Conservation (phyloP, 1,140 invertebrate species). For the Archegozetes longisetosus region DNA sequence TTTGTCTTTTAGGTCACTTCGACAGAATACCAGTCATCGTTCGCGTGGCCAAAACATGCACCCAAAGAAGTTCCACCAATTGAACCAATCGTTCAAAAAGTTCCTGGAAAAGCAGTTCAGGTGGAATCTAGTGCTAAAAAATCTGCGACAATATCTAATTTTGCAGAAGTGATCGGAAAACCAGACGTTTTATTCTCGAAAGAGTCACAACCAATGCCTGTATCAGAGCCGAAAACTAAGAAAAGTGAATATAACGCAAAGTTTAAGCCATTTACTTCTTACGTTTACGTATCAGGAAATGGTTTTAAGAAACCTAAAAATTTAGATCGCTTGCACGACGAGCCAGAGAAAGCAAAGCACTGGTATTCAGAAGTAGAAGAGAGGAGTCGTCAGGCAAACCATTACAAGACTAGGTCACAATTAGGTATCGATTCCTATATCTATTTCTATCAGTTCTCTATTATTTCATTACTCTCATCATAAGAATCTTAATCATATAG, state of each 20-base stretch:
- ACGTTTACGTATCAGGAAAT: slow-evolving; percentile 52
- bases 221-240: slow-evolving; percentile 14
- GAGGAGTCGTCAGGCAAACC: slow-evolving; percentile 8
- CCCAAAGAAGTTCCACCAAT: too few species aligned
- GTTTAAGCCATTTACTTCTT: slow-evolving; percentile 62
- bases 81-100: not conserved
- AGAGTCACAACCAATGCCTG: not conserved
- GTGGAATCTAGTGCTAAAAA: not conserved
- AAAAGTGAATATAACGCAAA: slow-evolving; percentile 62
- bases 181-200: too few species aligned
- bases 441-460: too few species aligned
- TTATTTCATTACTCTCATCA: too few species aligned
- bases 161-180: not conserved
- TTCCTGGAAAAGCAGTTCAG: not conserved
- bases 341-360: not conserved
- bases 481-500: too few species aligned
- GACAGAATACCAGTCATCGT: not conserved
- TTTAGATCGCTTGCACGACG: not conserved
- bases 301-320: slow-evolving; percentile 20
- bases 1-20: too few species aligned
- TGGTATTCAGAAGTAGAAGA: slow-evolving; percentile 17
- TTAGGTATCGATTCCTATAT: not conserved
- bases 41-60: not conserved
- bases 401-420: slow-evolving; percentile 14
- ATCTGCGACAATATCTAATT: not conserved